A percentile compares a stretch with the other conserved stretches of the same genome.
Evolutionary conservation across 2,888 invertebrate species (phyloP).

Genomic region (Tetramorium bicarinatum): DNA sequence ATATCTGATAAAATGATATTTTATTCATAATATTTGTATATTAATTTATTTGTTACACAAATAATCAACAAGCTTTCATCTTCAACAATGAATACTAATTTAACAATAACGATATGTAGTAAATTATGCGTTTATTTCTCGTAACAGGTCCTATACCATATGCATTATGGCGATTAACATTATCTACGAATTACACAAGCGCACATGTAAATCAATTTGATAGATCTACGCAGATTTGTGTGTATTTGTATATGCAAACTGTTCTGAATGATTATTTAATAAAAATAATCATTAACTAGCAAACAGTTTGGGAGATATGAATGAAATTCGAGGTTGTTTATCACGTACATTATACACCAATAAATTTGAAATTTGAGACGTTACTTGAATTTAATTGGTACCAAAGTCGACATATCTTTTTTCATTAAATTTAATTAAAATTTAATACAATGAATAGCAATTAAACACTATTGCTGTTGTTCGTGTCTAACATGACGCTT

Average conservation of each 20-base stretch:
- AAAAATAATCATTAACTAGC: neutral
- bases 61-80: neutral
- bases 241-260: neutral
- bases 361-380: neutral
- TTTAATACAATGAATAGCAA: slow-evolving; percentile 2
- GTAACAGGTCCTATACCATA: neutral
- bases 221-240: neutral
- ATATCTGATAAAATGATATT: slow-evolving; percentile 10
- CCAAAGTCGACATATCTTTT: slow-evolving; percentile 28
- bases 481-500: neutral
- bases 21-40: neutral
- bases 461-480: neutral
- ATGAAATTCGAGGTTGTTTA: neutral
- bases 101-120: slow-evolving; percentile 17
- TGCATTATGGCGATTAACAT: slow-evolving; percentile 14
- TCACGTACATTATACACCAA: neutral
- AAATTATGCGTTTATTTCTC: slow-evolving; percentile 6
- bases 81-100: neutral
- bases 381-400: slow-evolving; percentile 53
- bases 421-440: slow-evolving; percentile 62
- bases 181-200: neutral
- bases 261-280: neutral
- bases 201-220: neutral
- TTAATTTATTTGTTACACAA: slow-evolving; percentile 21
- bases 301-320: neutral